Evolutionary conservation across 2,113 vertebrate species (phyloP).

Genomic region (Ornithorhynchus anatinus): DNA sequence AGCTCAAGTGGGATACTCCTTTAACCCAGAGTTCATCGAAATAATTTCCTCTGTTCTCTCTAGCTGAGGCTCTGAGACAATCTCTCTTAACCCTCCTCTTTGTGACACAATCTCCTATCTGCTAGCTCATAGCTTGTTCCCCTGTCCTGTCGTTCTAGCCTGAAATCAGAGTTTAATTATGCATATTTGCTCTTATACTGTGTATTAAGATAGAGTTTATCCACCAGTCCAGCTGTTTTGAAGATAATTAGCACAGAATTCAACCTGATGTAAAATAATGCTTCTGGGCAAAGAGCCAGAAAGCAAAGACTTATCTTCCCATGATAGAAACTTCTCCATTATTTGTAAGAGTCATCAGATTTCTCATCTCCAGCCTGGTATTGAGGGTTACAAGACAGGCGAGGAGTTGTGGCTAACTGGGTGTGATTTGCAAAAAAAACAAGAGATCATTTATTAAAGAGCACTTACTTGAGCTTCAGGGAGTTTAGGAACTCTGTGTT

Average conservation of each 20-base stretch:
- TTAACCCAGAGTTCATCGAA: neutral
- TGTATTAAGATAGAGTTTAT: conserved; percentile 74
- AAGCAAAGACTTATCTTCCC: conserved; percentile 61
- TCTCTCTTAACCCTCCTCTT: neutral
- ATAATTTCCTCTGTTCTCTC: neutral
- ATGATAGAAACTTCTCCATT: conserved; percentile 65
- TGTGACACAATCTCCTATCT: neutral
- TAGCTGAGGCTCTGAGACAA: neutral
- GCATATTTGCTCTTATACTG: conserved; percentile 63
- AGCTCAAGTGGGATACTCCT: neutral
- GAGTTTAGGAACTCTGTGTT: neutral
- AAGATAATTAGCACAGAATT: conserved; percentile 78
- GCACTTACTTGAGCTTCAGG: neutral
- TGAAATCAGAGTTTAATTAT: conserved; percentile 71
- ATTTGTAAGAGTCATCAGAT: conserved; percentile 60
- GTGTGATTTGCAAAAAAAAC: neutral
- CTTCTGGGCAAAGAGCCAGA: conserved; percentile 69
- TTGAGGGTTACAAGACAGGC: neutral
- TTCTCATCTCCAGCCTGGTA: conserved; percentile 29
- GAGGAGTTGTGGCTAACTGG: conserved; percentile 4
- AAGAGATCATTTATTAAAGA: conserved; percentile 1
- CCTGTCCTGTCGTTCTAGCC: conserved; percentile 41
- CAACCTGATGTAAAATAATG: conserved; percentile 79
- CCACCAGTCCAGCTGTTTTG: conserved; percentile 79
- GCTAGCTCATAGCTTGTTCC: neutral